A percentile compares a stretch with the other conserved stretches of the same genome.
These are phyloP conservation scores for Indicator indicator DNA, from an alignment of 2,113 vertebrate species.

Conservation along the genomic window DNA sequence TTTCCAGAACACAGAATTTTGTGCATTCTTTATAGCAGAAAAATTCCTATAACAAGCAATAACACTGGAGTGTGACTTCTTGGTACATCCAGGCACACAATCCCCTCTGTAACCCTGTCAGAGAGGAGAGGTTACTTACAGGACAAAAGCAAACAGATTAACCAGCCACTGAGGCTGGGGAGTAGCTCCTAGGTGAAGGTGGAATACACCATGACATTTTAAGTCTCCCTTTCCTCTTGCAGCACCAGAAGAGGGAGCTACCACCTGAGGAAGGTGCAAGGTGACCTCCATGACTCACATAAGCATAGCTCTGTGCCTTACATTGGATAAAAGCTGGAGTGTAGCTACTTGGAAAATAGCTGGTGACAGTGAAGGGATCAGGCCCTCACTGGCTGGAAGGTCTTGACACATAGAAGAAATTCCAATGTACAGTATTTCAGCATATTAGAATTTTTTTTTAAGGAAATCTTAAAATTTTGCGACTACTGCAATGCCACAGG, in stretches of 20 bases:
- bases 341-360: background rate
- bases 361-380: background rate
- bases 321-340: background rate
- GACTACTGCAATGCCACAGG: background rate
- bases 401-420: background rate
- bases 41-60: background rate
- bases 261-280: background rate
- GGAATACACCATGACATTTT: rapidly evolving
- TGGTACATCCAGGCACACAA: rapidly evolving
- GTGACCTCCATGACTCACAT: background rate
- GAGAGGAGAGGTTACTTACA: rapidly evolving
- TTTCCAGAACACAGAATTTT: background rate
- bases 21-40: background rate
- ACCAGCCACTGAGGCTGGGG: background rate
- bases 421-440: background rate
- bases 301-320: background rate
- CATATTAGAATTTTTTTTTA: background rate
- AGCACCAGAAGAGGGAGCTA: background rate
- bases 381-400: background rate
- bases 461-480: background rate
- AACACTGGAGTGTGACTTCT: too few relatives aligned
- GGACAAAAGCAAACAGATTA: background rate
- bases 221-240: rapidly evolving
- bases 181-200: background rate
- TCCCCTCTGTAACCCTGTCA: rapidly evolving